Base-by-base conservation (phyloP, 1,140 invertebrate species). In the Liolophura sinensis region DNA sequence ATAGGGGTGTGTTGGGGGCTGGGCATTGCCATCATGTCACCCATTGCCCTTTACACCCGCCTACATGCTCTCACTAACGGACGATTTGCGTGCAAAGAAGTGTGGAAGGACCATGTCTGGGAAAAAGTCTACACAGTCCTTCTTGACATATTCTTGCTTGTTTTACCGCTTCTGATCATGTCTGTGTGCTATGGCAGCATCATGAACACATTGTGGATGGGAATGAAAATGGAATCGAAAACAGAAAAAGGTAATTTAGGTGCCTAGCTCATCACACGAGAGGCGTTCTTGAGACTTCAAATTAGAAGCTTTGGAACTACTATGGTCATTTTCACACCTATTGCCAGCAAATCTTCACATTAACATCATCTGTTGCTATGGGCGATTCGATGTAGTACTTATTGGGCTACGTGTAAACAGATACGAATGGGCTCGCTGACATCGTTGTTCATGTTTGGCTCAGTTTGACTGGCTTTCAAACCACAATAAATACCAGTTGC, bases 141-240 rank as follows among this genome's bases (percentile, higher is more conserved):
- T 65, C 81, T 94, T 72, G 90, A 93, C 74, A 85, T 89, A 0
- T 86, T 89, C 11, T 82, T 94, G 1, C 69, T 95, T 4, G 85
- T 93, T 0, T 76, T 94, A 20, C 93, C 93, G 0, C 84, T 94
- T 61, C 78, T 92, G 60, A 88, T 94, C 60, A 91, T 95, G 87
- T 89, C 88, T 1, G 61, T 74, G 16, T 81, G 83, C 9, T 85
- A 85, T 65, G 74, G 77, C 0, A 65, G 68, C 22, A 93, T 93
- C 59, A 90, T 84, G 40, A 65, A 72, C 56, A 85, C 84, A 0
- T 73, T 88, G 7, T 86, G 86, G 81, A 71, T 79, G 50, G 85
- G 85, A 9, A 83, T 87, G 62, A 72, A 71, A 49, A 52, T 75
- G 57, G 76, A 78, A 9, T 69, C 70, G 18, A 60, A 69, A 27